Evolutionary conservation across 2,113 vertebrate species (phyloP), one percentile per base, ranked within the genome.

Genomic region (Ornithorhynchus anatinus): DNA sequence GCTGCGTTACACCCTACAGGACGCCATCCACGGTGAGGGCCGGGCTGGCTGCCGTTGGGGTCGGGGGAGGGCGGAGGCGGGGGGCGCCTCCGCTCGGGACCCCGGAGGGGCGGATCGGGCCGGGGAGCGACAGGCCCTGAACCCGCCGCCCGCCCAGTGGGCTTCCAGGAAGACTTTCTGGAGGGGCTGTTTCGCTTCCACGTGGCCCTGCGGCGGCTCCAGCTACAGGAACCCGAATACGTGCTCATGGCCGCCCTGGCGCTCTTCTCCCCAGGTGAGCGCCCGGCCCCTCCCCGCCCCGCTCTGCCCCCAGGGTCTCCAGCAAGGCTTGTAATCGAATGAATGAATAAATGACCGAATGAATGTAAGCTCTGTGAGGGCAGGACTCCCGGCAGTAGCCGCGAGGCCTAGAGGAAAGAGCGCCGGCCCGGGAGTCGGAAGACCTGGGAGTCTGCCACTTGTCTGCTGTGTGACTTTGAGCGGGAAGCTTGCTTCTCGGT

Each of bases 101-200:
- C 13, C 59, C 45, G 1, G 11, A 27, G 43, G 40, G 43, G 23
- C 25, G 19, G 25, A 29, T 50, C 15, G 4, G 25, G 14, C 16
- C 25, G 25, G 14, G 15, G 13, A 6, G 8, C 4, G 0, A 50
- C 37, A 22, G 1, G 1, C 16, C n/a, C 25, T 5, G 56, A 71
- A 19, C 33, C 51, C 2, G 0, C 8, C 4, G 0, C 1, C 22
- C 45, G 56, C 5, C 0, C 74, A 96, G 95, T 65, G 1, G 95
- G 96, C 0, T 95, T 97, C 77, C 94, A 94, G 91, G 83, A 79
- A 22, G 83, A 94, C 5, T 93, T 93, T 35, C 40, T 96, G 79
- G 95, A 97, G 48, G 83, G 89, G 0, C 20, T 95, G 57, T 82
- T 94, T 43, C 93, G 76, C 58, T 96, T 96, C 73, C 96, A 96